phyloP scores from a whole-genome alignment of 2,888 invertebrate genomes.

The Melanotus villosus region DNA sequence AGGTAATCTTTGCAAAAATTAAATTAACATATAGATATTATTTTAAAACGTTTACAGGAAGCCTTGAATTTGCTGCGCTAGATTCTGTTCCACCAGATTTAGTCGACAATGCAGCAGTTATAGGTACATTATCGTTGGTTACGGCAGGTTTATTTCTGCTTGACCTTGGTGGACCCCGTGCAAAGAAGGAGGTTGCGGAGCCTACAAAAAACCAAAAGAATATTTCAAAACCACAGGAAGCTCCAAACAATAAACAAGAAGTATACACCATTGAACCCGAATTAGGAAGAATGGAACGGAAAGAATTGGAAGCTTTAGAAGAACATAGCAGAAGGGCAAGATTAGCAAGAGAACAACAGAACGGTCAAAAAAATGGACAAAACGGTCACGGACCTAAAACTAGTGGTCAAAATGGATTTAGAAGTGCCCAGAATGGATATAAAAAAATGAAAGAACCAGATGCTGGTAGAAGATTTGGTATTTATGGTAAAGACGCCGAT shows the following conservation, averaged over 20 bases:
- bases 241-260: conserved; percentile 28
- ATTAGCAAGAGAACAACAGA: conserved; percentile 24
- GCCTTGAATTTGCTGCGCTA: conserved; percentile 78
- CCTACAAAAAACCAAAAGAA: conserved; percentile 17
- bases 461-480: conserved; percentile 59
- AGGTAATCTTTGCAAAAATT: conserved; percentile 65
- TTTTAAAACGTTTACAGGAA: conserved; percentile 68
- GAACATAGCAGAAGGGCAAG: conserved; percentile 46
- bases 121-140: conserved; percentile 77
- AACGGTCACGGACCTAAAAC: conserved; percentile 38
- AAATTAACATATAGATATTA: not conserved
- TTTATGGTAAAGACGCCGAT: conserved; percentile 63
- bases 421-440: conserved; percentile 47
- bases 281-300: conserved; percentile 41
- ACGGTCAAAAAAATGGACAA: conserved; percentile 15
- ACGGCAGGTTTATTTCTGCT: conserved; percentile 79
- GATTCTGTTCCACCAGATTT: conserved; percentile 79
- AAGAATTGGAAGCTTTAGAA: conserved; percentile 58
- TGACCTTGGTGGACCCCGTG: conserved; percentile 76
- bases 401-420: conserved; percentile 44
- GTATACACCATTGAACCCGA: conserved; percentile 48
- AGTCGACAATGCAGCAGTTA: conserved; percentile 80
- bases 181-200: conserved; percentile 60
- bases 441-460: conserved; percentile 51
- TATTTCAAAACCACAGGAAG: conserved; percentile 39